Conservation (phyloP, 2,113 vertebrate species). For the Sphyrna mokarran region DNA sequence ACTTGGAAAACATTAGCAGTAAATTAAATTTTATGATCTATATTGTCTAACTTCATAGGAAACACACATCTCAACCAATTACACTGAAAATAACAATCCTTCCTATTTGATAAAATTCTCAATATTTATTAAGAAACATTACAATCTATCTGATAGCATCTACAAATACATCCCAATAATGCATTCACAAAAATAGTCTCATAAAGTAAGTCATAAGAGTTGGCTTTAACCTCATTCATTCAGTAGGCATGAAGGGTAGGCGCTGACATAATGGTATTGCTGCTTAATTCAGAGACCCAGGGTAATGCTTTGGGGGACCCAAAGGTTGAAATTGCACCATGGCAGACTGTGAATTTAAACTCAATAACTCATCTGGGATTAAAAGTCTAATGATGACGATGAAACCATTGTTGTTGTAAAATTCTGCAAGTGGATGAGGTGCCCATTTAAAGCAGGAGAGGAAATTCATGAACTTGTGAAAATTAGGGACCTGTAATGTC, state of each 20-base stretch:
- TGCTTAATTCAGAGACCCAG: no score
- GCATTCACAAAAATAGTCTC: neutral
- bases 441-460: neutral
- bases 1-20: neutral
- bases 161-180: neutral
- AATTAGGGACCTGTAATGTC: neutral
- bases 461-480: neutral
- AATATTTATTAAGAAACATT: neutral
- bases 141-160: neutral
- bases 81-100: neutral
- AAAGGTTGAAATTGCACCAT: no score
- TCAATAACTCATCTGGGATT: no score
- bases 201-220: neutral
- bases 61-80: neutral
- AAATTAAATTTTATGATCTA: slow-evolving; percentile 16
- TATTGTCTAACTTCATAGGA: neutral
- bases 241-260: neutral
- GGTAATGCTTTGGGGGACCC: no score
- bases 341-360: no score
- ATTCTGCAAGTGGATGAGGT: neutral
- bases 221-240: neutral
- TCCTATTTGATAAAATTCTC: neutral
- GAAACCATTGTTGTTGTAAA: neutral
- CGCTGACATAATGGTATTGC: no score
- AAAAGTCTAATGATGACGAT: no score